Base-by-base conservation (phyloP, 1,140 invertebrate species). In the Riptortus pedestris region DNA sequence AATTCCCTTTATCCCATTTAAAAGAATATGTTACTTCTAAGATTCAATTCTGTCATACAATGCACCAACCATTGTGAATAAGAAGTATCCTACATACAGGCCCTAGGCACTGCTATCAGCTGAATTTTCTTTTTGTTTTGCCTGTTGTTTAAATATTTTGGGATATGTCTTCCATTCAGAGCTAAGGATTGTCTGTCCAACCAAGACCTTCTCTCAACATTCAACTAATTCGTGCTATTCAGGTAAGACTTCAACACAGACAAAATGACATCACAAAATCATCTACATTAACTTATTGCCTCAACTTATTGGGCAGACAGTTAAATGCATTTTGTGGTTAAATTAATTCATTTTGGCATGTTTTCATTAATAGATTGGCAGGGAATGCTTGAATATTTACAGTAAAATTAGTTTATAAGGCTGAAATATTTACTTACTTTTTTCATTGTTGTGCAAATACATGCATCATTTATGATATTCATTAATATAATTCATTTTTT, bases 111-210 rank as follows among this genome's bases (percentile, higher is more conserved):
- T 55, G 51, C 51, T 55, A 55, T 55, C 18, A 55, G 51, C 51
- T 55, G 51, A 55, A 22, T 55, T 52, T 55, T 55, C 51, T 55
- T 27, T 55, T 55, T 55, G 18, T 59, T 38, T 59, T 59, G 57
- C n/a, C 57, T 59, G 57, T 33, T 59, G 26, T 59, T 29, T 18
- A 33, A 33, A 59, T 59, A 31, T 59, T 59, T 59, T 59, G 57
- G 57, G 24, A 33, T 55, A 55, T 62, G 47, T 51, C 33, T 47
- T 65, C 60, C 62, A 31, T 66, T 73, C 82, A 84, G 82, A 84
- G 75, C 78, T 83, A 80, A 81, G 82, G 81, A 81, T 83, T 78
- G 77, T 82, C 74, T 84, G 80, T 80, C 80, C 83, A 75, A 82
- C 80, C 77, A 84, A 84, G 80, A 82, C 80, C 72, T 81, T 80